These are phyloP conservation scores for Lamellibrachia satsuma DNA, from an alignment of 2,888 invertebrate species.

Conservation along the genomic window DNA sequence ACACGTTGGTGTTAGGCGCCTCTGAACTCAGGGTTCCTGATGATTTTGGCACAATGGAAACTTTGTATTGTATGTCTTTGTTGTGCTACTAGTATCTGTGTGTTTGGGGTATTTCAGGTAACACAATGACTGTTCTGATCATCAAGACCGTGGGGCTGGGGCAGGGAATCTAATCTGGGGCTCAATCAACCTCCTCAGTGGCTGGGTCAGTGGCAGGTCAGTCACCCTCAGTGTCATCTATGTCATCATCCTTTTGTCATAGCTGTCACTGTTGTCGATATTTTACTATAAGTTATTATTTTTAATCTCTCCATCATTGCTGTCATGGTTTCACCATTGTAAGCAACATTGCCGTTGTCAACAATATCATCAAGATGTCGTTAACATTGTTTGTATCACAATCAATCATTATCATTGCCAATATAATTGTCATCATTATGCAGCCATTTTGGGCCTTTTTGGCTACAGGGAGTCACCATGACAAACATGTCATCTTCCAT, in stretches of 20 bases:
- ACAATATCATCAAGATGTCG: neutral
- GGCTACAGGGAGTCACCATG: too few species aligned
- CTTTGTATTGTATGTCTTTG: constrained; percentile 24
- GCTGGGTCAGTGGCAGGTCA: constrained; percentile 67
- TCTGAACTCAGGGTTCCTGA: too few species aligned
- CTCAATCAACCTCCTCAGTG: constrained; percentile 65
- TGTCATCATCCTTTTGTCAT: neutral
- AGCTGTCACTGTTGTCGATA: neutral
- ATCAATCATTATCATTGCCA: neutral
- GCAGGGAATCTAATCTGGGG: constrained; percentile 69
- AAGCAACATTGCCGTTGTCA: neutral
- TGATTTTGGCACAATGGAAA: neutral
- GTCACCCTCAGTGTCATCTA: neutral
- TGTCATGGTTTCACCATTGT: neutral
- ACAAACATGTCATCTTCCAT: too few species aligned
- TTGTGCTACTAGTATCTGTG: neutral
- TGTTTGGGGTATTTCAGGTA: constrained; percentile 30
- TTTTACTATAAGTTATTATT: neutral
- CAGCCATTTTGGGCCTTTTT: too few species aligned
- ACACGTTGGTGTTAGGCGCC: too few species aligned
- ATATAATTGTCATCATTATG: neutral
- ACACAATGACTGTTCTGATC: constrained; percentile 50
- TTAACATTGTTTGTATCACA: neutral
- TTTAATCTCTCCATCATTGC: neutral
- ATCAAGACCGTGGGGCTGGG: constrained; percentile 67